Conservation (phyloP, 2,797 vertebrate genomes). For the Microctenopoma steveboyesi region DNA sequence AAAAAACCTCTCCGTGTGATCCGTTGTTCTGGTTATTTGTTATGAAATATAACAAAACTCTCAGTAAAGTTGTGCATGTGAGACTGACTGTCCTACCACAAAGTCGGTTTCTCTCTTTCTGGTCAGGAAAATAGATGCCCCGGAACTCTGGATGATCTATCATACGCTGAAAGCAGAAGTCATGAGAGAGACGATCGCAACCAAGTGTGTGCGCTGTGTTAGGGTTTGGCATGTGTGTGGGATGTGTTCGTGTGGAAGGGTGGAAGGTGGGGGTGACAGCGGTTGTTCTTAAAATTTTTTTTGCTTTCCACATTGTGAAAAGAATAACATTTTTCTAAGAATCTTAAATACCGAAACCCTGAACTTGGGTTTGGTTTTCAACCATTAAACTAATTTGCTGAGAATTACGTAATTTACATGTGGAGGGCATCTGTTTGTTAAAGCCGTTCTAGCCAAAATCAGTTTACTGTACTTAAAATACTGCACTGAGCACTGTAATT, state of each 20-base stretch:
- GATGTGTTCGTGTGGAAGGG: slow-evolving; percentile 15
- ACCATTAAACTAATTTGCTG: slow-evolving; percentile 22
- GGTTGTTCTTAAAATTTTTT: slow-evolving; percentile 42
- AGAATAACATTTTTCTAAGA: slow-evolving; percentile 28
- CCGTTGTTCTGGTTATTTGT: not conserved
- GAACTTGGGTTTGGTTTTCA: slow-evolving; percentile 15
- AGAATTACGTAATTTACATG: slow-evolving; percentile 40
- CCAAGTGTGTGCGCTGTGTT: slow-evolving; percentile 47
- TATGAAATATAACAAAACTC: slow-evolving; percentile 13
- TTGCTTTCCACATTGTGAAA: slow-evolving; percentile 28
- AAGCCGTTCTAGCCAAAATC: slow-evolving; percentile 28
- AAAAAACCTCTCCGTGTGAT: not conserved
- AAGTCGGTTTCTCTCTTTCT: slow-evolving; percentile 69
- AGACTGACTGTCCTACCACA: slow-evolving; percentile 51
- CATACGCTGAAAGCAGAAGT: slow-evolving; percentile 82
- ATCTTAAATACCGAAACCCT: slow-evolving; percentile 41
- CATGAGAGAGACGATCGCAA: slow-evolving; percentile 76
- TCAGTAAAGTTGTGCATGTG: slow-evolving; percentile 43
- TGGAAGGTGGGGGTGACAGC: not conserved
- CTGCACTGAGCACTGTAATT: slow-evolving; percentile 34
- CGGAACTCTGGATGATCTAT: slow-evolving; percentile 79
- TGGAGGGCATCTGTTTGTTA: slow-evolving; percentile 30
- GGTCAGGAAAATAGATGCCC: slow-evolving; percentile 81
- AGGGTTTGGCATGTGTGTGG: slow-evolving; percentile 33
- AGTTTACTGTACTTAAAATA: slow-evolving; percentile 37